Percentiles rank a stretch among this genome's conserved stretches.
These are phyloP conservation scores for Rattus norvegicus DNA, from an alignment of 2,113 vertebrate genomes.

Conservation along the genomic window GRCr8 NC_086022.1:153712501-153713000, in stretches of 20 bases:
- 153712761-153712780: not conserved
- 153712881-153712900: not conserved
- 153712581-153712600: not conserved
- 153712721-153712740: not conserved
- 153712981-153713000: not conserved
- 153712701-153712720: not conserved
- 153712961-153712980: not conserved
- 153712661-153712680: not conserved
- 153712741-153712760: not conserved
- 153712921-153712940: not conserved
- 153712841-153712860: too few species aligned
- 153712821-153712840: not conserved
- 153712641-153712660: not conserved
- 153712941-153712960: not conserved
- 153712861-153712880: not conserved
- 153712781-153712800: slow-evolving; percentile 24
- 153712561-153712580: not conserved
- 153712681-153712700: not conserved
- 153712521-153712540: not conserved
- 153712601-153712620: slow-evolving; percentile 7
- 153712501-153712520: not conserved
- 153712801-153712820: not conserved
- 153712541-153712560: not conserved
- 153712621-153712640: not conserved
- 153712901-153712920: not conserved